Evolutionary conservation across 2,797 vertebrate genomes (phyloP), one percentile per base, ranked within the genome.

Genomic region (Bradypodion pumilum): DNA sequence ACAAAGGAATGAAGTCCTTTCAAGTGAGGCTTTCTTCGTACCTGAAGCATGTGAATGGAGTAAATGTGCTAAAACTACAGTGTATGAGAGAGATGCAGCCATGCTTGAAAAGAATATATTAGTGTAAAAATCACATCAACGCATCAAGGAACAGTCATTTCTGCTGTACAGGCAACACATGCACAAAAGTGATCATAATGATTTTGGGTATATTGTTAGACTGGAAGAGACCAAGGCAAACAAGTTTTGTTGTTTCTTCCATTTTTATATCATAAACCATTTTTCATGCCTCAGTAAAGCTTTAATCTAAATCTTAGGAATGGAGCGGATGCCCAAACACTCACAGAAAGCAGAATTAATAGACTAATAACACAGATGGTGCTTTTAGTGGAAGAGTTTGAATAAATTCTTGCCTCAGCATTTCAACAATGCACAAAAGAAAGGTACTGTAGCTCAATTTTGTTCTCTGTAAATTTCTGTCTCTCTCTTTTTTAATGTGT

Each of bases 401-500:
- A 84, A 44, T 37, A 52, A 0, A 0, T 83, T 89, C 87, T 83
- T 29, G 68, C 74, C 66, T 52, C 59, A 25, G 74, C 44, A 68
- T 85, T 69, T 86, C 80, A 72, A 16, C 4, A 5, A 16, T 76
- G 78, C 86, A 85, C 80, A 89, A 88, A 87, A 46, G 44, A 88
- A 90, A 80, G 74, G 89, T n/a, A n/a, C n/a, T n/a, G n/a, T 86
- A 21, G 66, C 85, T 84, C 82, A 56, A 90, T 91, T 91, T 86
- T 90, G 69, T 81, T 76, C 85, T n/a, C 79, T 89, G 63, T 88
- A 81, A 77, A 80, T 90, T 93, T 93, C 93, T 91, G 89, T 92
- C 75, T 93, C 35, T 92, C 75, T 93, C 35, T 92, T 92, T 95
- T 59, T 94, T 94, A 70, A 94, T 93, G 92, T 23, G 44, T 79